Evolutionary conservation across 2,888 invertebrate species (phyloP).

Genomic region (Griposia aprilina): DNA sequence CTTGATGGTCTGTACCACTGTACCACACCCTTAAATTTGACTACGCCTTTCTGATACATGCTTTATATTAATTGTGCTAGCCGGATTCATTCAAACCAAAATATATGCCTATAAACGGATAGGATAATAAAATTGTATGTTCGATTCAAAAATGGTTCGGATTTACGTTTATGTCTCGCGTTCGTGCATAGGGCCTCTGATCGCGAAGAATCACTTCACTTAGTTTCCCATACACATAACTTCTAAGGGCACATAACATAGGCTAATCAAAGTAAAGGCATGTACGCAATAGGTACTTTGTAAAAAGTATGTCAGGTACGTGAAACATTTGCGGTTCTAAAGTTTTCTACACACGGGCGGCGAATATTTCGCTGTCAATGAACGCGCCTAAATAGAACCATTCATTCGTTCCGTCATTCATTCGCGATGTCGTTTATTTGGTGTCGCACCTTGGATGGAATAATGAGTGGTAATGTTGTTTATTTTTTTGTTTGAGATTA

Average conservation of each 20-base stretch:
- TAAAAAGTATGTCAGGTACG: conserved; percentile 34
- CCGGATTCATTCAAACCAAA: too few relatives aligned
- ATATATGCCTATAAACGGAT: too few relatives aligned
- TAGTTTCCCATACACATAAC: conserved; percentile 29
- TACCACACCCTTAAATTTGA: too few relatives aligned
- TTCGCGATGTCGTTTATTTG: conserved; percentile 46
- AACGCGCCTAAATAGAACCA: conserved; percentile 63
- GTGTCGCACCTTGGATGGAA: conserved; percentile 39
- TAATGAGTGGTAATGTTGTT: conserved; percentile 26
- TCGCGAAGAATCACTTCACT: conserved; percentile 22
- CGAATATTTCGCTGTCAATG: conserved; percentile 66
- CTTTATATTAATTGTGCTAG: too few relatives aligned
- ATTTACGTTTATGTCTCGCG: neutral
- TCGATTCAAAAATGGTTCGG: neutral
- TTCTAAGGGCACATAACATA: conserved; percentile 36
- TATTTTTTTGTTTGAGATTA: conserved; percentile 10
- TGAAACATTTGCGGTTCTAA: conserved; percentile 66
- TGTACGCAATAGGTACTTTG: conserved; percentile 26
- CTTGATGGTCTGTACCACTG: too few relatives aligned
- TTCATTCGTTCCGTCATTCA: conserved; percentile 64
- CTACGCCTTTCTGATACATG: too few relatives aligned
- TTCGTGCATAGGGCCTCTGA: neutral
- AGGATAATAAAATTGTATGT: neutral
- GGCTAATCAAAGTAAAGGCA: conserved; percentile 43
- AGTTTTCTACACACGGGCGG: conserved; percentile 67